These are phyloP conservation scores for Sitodiplosis mosellana DNA, from an alignment of 1,140 invertebrate genomes.

Conservation along the genomic window DNA sequence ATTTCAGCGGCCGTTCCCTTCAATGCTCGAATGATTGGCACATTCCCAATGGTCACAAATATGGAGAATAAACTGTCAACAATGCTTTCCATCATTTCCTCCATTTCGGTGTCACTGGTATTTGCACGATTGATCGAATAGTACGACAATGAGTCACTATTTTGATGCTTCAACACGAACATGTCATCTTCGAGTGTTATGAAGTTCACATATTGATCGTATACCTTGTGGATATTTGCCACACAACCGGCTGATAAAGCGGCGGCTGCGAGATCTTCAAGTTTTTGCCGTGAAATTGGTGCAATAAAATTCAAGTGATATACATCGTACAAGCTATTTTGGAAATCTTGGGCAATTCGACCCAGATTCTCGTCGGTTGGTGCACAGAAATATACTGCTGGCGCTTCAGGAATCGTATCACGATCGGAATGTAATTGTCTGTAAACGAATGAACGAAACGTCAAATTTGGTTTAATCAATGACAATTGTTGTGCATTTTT, in stretches of 20 bases:
- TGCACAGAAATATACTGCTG: slow-evolving; percentile 94
- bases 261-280: slow-evolving; percentile 88
- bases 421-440: slow-evolving; percentile 84
- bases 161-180: slow-evolving; percentile 85
- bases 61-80: slow-evolving; percentile 95
- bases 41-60: slow-evolving; percentile 86
- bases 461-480: background rate
- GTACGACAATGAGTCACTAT: slow-evolving; percentile 79
- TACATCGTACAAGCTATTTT: slow-evolving; percentile 80
- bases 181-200: slow-evolving; percentile 96
- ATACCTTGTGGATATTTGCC: slow-evolving; percentile 83
- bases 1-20: slow-evolving; percentile 95
- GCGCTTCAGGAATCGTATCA: slow-evolving; percentile 93
- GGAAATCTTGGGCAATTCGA: slow-evolving; percentile 82
- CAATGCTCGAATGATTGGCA: slow-evolving; percentile 90
- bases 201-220: slow-evolving; percentile 97
- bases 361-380: slow-evolving; percentile 95
- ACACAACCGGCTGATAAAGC: slow-evolving; percentile 78
- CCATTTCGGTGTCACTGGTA: slow-evolving; percentile 92
- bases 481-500: background rate
- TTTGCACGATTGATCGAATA: slow-evolving; percentile 89
- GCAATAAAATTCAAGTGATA: slow-evolving; percentile 98
- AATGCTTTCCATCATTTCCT: slow-evolving; percentile 80
- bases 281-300: slow-evolving; percentile 79
- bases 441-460: no score